Conservation (phyloP, 1,140 invertebrate genomes). For the Anastrepha ludens region DNA sequence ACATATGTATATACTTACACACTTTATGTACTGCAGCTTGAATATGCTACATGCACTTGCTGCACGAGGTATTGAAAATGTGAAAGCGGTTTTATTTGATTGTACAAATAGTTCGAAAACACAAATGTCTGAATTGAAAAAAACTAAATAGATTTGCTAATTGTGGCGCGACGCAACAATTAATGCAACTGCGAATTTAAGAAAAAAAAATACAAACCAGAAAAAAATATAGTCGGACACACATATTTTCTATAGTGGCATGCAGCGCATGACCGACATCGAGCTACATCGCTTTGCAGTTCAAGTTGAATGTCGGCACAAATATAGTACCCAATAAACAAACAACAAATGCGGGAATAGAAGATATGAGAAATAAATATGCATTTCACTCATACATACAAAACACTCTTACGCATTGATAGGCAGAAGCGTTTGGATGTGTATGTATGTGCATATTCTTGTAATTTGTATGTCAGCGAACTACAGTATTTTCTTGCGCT, state of each 20-base stretch:
- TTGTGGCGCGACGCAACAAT: background rate
- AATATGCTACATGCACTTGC: background rate
- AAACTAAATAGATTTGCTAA: background rate
- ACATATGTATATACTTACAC: background rate
- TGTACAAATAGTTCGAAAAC: background rate
- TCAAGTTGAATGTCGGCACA: conserved; percentile 38
- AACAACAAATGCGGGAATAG: background rate
- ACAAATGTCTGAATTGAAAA: background rate
- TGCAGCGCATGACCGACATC: background rate
- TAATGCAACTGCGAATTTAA: background rate
- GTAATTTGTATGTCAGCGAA: no score
- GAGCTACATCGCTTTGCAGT: background rate
- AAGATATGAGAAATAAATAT: background rate
- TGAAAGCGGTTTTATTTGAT: background rate
- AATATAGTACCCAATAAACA: background rate
- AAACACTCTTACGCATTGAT: background rate
- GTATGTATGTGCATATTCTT: background rate
- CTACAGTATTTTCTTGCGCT: no score
- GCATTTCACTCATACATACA: background rate
- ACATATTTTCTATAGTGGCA: background rate
- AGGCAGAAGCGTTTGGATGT: background rate
- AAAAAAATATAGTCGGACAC: background rate
- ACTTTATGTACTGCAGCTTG: background rate
- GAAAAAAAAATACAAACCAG: background rate
- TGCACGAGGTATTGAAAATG: background rate